Base-by-base conservation (phyloP, 2,113 vertebrate species). In the Rousettus leschenaultii region DNA sequence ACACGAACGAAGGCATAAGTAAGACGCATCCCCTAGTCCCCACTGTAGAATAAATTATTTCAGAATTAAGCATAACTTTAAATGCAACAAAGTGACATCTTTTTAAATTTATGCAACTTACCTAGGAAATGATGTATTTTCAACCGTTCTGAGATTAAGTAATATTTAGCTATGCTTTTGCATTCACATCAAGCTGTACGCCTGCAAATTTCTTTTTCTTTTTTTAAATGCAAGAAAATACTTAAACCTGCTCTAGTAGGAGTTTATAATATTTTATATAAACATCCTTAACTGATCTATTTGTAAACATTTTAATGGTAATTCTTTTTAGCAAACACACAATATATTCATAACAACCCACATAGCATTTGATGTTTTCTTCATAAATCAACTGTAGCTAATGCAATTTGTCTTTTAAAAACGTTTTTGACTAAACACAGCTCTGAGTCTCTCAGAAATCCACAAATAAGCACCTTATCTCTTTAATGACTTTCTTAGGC, bases 381-480 rank as follows among this genome's bases (percentile, higher is more conserved):
- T 59, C 83, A 83, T 40, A 90, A 80, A 87, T n/a, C 65, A 89
- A 1, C 59, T 19, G 3, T 94, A 91, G 94, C 28, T 68, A 80
- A 89, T 55, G 66, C 70, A 22, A 97, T 97, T 59, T 94, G 89
- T 97, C 63, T 88, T 77, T 97, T 63, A 70, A 77, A 95, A 71
- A 48, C 71, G 61, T 91, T 91, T 95, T 87, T 57, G 43, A 96
- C 89, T 86, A 61, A 61, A 53, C 84, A 55, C 73, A 5, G 43
- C 75, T 86, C 35, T 80, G 71, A 85, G 89, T 74, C 4, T 4
- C 40, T 3, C 38, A 12, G 61, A 82, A 97, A 95, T 33, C 45
- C 35, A 91, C 89, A 84, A 24, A 95, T 78, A 96, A 97, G 90
- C 70, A 95, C 95, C 94, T 96, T 97, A 95, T 98, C 95, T 82